Evolutionary conservation across 2,888 invertebrate species (phyloP), one percentile per base, ranked within the genome.

Genomic region (Lithophane socia): DNA sequence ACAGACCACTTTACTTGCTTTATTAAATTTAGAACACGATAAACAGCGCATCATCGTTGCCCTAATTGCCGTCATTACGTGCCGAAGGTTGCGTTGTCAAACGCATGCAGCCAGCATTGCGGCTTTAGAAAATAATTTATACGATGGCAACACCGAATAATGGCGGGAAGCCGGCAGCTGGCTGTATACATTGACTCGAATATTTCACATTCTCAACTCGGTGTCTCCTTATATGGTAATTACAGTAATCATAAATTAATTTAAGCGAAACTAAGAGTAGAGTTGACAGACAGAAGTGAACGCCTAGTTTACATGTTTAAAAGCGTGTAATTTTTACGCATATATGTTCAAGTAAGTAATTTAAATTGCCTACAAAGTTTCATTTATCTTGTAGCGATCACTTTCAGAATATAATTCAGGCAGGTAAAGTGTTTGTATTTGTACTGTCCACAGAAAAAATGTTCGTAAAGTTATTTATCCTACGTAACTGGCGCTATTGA

Each of bases 31-130:
- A 87, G 86, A 88, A 86, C 87, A 75, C 83, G 77, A 82, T 88
- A 87, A 86, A 86, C 82, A 80, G 81, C 81, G 80, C 83, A 79
- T 84, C 84, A 70, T 75, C 80, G 73, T 70, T 79, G 42, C 66
- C 80, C 77, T 91, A 91, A 92, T 91, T 90, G 86, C 87, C 68
- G 72, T 85, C 84, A 89, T 91, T 91, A 92, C 78, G 68, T 69
- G 58, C 52, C 79, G 79, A 82, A 83, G 80, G 81, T 73, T 71
- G 74, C 76, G 85, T 87, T 89, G 87, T 89, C 89, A 89, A 89
- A 86, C 82, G 84, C 80, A 77, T 88, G 84, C 86, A 77, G 65
- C 73, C 73, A 84, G 75, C 76, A 82, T 78, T 86, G 85, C 64
- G 85, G 80, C 84, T 90, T 86, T 87, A 83, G 80, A 82, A 85